These are phyloP conservation scores for Porites lobata DNA, from an alignment of 92 coral and sea anemone genomes.

Conservation along the genomic window DNA sequence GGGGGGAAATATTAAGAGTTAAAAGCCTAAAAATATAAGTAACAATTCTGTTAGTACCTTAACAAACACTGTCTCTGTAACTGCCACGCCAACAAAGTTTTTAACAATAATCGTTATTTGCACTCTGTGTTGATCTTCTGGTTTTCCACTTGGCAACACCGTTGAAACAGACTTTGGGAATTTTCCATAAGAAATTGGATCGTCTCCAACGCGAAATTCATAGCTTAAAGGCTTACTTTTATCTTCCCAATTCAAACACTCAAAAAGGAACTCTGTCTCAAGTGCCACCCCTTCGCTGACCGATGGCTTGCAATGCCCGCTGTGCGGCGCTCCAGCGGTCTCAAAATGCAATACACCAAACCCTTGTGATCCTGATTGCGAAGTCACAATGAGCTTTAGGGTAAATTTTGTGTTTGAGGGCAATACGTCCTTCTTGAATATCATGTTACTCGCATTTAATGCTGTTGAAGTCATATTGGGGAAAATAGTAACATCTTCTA, in stretches of 20 bases:
- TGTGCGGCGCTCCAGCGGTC: constrained; percentile 23
- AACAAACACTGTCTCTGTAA: neutral
- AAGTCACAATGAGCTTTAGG: neutral
- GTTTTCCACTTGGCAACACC: constrained; percentile 5
- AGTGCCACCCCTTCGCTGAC: constrained; percentile 18
- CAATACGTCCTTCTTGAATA: constrained; percentile 11
- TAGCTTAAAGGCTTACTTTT: constrained; percentile 10
- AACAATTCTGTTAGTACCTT: constrained; percentile 4
- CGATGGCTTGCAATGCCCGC: constrained; percentile 16
- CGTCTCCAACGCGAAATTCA: constrained; percentile 27
- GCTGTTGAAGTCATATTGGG: constrained; percentile 37
- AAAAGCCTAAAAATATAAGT: too few relatives aligned
- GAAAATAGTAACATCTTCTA: constrained; percentile 10
- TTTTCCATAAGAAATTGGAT: constrained; percentile 1
- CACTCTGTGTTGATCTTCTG: neutral
- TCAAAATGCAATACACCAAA: constrained; percentile 7
- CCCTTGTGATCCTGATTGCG: neutral
- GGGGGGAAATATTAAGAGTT: too few relatives aligned
- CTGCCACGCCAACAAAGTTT: constrained; percentile 13
- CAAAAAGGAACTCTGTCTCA: constrained; percentile 6
- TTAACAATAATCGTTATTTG: neutral
- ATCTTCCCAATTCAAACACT: constrained; percentile 30
- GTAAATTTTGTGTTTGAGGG: constrained; percentile 3
- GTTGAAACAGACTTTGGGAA: constrained; percentile 17
- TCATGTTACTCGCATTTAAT: constrained; percentile 3